Base-by-base conservation (phyloP, 2,113 vertebrate genomes). In the Pteronura brasiliensis region DNA sequence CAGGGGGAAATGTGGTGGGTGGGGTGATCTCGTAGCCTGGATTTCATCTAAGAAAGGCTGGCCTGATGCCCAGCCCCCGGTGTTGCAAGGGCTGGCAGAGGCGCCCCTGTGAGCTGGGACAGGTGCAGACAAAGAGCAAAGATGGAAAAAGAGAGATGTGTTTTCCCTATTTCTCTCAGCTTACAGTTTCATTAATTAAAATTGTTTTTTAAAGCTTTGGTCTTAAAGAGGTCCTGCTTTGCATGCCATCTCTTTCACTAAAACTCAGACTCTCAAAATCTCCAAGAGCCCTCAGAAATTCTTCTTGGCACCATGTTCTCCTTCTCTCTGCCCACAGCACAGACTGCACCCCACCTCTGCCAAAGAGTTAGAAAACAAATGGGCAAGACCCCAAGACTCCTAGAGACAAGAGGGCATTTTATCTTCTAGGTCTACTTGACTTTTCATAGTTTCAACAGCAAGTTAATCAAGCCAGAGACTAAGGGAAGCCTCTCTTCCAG, bases 41-140 rank as follows among this genome's bases (percentile, higher is more conserved):
- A 57, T 82, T 93, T 95, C 74, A 93, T 97, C 97, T 94, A 81
- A 96, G 92, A 95, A 96, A 95, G n/a, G 12, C 52, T 97, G 98
- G 96, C 92, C 31, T 27, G 11, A 42, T 88, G 97, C 97, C 96
- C 74, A 88, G 83, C 34, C 74, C 92, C 71, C 14, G 4, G 6
- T 81, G 80, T 89, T 67, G 76, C 74, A 92, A 92, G 83, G 87
- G 23, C 55, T 11, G 1, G 81, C 61, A 61, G 59, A 93, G 47
- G 72, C 0, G 0, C 21, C 61, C 55, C 74, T 4, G 2, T 42
- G 69, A 93, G 47, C 49, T 76, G 47, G 47, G 42, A 97, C 92
- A 98, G 96, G 95, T 96, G 74, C 94, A 47, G 14, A 65, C 72
- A 74, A 90, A 93, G 82, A 88, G 89, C 12, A n/a, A 69, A 90